Base-by-base conservation (phyloP, 2,888 invertebrate species). In the Heterodera filipjevi region DNA sequence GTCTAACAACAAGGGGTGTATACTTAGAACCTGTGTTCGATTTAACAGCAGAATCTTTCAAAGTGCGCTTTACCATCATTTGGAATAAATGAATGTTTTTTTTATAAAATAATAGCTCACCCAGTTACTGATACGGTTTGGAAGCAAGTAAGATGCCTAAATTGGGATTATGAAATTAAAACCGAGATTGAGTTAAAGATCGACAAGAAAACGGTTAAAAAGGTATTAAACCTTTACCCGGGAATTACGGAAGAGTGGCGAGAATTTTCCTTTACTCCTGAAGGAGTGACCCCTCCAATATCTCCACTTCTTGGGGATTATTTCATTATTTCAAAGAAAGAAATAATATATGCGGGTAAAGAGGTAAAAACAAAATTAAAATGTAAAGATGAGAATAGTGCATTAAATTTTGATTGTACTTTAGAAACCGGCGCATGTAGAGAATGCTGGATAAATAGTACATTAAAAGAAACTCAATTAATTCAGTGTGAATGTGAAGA, bases 1-100 rank as follows among this genome's bases (percentile, higher is more conserved):
- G 90, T 85, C 89, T 90, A 0, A 83, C 89, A 0, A 90, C 89
- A 49, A 79, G 89, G 19, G 86, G 87, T 0, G 82, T 90, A 6
- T 90, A 90, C 81, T 80, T 91, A 22, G 90, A 90, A 82, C 32
- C 89, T 8, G 84, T 89, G 1, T 79, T 78, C 0, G 83, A 86
- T 8, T 79, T 90, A 16, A 84, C 85, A 3, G 86, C 89, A 0
- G 77, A 59, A 5, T n/a, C n/a, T n/a, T n/a, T 53, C 53, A 10
- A 44, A 44, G 44, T 44, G 44, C 12, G 44, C 44, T 12, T 44
- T 44, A 44, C 44, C 44, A 5, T 44, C 44, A 44, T 44, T 44
- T 44, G 44, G 44, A 12, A 44, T 82, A n/a, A n/a, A n/a, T n/a
- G n/a, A n/a, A n/a, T n/a, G n/a, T n/a, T n/a, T n/a, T n/a, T n/a